Evolutionary conservation across 1,140 invertebrate genomes (phyloP), one percentile per base, ranked within the genome.

Genomic region (Capitella teleta): DNA sequence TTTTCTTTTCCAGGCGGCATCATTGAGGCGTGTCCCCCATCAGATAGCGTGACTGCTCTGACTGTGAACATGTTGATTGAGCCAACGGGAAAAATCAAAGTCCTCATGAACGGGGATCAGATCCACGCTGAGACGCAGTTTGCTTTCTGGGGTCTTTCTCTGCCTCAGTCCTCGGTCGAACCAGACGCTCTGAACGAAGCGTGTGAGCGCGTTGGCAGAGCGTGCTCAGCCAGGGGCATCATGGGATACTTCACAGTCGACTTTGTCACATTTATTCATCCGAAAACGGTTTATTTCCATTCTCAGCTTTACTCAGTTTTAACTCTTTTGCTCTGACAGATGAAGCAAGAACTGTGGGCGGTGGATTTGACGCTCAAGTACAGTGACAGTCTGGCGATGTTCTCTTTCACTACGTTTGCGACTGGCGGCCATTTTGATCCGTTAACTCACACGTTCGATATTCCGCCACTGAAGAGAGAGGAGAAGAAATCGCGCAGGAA

Each of bases 201-300:
- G 26, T 67, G 64, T 54, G 51, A 59, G 12, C 60, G 58, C 41
- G 61, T 73, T 19, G 67, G 59, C 18, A 62, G 68, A 19, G 57
- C 65, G 0, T 73, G 69, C 53, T 69, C 64, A 54, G 50, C 59
- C 10, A 56, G 68, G 30, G 64, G 66, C 28, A 65, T 73, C 34
- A 54, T 70, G 28, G 71, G 71, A 51, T 67, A 71, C 51, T 55
- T 68, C 44, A 53, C 61, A 23, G 53, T 72, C 19, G 64, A 70
- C 46, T 72, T 73, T 66, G 67, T 68, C 18, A 73, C 71, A 18
- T 73, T 69, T 53, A 70, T 72, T 45, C 52, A 70, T 54, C 53
- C 61, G 8, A 59, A 60, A 51, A 60, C 63, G 26, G 70, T 72
- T 58, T 64, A n/a, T n/a, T n/a, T n/a, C n/a, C n/a, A 34, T 34